These are phyloP conservation scores for Xenus cinereus DNA, from an alignment of 2,113 vertebrate species.

Conservation along the genomic window DNA sequence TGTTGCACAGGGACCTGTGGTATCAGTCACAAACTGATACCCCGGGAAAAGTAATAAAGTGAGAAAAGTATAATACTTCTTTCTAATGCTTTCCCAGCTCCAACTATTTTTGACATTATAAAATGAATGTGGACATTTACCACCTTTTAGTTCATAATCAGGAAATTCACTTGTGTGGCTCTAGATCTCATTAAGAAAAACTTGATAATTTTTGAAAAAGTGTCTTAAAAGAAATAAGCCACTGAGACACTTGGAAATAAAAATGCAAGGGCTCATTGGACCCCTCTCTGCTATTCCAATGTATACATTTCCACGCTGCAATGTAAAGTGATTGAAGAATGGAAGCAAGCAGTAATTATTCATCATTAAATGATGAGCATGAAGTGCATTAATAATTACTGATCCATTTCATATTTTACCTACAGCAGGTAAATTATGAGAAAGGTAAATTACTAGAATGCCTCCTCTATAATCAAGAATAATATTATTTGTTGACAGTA, in stretches of 20 bases:
- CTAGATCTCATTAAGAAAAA: neutral
- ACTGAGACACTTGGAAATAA: neutral
- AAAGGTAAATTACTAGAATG: constrained; percentile 40
- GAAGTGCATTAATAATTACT: constrained; percentile 56
- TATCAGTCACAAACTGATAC: neutral
- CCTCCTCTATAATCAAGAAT: constrained; percentile 14
- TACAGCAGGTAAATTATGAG: constrained; percentile 25
- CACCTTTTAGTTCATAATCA: neutral
- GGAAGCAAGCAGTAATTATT: constrained; percentile 32
- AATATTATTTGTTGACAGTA: constrained; percentile 20
- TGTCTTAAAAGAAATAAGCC: neutral
- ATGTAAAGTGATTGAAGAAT: neutral
- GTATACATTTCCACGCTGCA: neutral
- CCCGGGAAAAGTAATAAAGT: neutral
- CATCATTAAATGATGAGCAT: neutral
- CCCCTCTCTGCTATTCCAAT: neutral
- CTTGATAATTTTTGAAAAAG: neutral
- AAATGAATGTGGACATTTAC: neutral
- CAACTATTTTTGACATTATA: neutral
- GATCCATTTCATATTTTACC: constrained; percentile 37
- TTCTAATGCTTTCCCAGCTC: neutral
- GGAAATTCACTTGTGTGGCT: neutral
- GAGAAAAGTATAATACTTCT: neutral
- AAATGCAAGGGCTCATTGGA: neutral
- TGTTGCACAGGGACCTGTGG: neutral